phyloP scores from a whole-genome alignment of 2,113 vertebrate genomes.

The Ondatra zibethicus region DNA sequence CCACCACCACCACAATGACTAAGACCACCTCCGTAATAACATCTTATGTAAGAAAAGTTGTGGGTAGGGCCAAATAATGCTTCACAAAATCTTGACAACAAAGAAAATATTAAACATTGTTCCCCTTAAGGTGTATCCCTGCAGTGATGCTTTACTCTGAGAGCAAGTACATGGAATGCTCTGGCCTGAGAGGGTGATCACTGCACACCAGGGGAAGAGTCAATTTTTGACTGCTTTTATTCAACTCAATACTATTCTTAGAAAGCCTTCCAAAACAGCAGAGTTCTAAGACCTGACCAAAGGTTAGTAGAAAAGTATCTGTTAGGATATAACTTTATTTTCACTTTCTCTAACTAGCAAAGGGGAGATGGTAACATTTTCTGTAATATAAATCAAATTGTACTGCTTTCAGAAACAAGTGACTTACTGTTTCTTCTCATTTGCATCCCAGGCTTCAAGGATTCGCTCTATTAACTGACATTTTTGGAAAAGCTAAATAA shows the following conservation, averaged over 20 bases:
- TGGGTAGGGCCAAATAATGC: not conserved
- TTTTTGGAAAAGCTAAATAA: constrained; percentile 95
- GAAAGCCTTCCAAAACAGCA: not conserved
- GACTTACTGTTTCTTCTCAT: constrained; percentile 99
- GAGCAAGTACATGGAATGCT: not conserved
- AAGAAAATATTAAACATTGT: not conserved
- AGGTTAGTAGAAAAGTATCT: not conserved
- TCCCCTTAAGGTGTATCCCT: not conserved
- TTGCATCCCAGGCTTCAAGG: constrained; percentile 96
- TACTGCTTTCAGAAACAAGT: constrained; percentile 3
- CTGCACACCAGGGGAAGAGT: not conserved
- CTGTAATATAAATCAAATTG: not conserved
- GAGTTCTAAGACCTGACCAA: not conserved
- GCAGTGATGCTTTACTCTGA: not conserved
- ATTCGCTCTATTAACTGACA: constrained; percentile 98
- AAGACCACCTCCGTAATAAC: not conserved
- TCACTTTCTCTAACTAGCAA: not conserved
- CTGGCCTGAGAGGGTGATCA: not conserved
- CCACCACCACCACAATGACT: not conserved
- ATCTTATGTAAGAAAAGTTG: not conserved
- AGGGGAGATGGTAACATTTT: not conserved
- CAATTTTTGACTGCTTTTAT: not conserved
- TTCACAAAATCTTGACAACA: not conserved
- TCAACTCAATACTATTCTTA: not conserved
- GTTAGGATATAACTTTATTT: not conserved